Percentiles rank a stretch among this genome's conserved stretches.
phyloP scores from a whole-genome alignment of 1,140 invertebrate genomes.

The Drosophila virilis region DNA sequence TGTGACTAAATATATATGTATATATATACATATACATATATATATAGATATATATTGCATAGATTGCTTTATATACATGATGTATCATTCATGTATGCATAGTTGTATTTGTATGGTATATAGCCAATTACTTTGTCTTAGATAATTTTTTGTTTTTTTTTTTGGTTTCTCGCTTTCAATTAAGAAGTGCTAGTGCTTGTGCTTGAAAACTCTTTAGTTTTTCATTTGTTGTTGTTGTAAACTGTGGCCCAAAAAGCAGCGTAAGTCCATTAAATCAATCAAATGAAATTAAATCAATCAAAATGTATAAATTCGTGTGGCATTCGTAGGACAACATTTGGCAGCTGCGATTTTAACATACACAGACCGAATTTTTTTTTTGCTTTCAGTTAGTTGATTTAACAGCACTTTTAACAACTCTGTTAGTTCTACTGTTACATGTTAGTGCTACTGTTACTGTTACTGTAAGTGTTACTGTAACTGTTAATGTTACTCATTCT shows the following conservation, averaged over 20 bases:
- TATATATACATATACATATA: slow-evolving; percentile 34
- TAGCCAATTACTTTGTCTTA: slow-evolving; percentile 70
- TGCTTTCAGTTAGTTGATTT: neutral
- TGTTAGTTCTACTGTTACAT: slow-evolving; percentile 1
- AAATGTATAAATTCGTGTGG: slow-evolving; percentile 19
- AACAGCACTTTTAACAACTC: neutral
- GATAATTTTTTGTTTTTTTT: slow-evolving; percentile 37
- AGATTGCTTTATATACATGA: slow-evolving; percentile 22
- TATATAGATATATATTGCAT: slow-evolving; percentile 33
- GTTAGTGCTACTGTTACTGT: neutral
- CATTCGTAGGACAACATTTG: slow-evolving; percentile 7
- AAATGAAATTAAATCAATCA: slow-evolving; percentile 9
- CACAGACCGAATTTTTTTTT: neutral
- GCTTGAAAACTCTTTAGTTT: slow-evolving; percentile 42
- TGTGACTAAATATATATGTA: slow-evolving; percentile 47
- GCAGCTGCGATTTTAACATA: slow-evolving; percentile 1
- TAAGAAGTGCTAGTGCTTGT: slow-evolving; percentile 58
- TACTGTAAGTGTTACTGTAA: slow-evolving; percentile 4
- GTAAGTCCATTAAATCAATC: slow-evolving; percentile 15
- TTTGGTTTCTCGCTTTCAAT: slow-evolving; percentile 60
- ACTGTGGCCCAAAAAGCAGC: slow-evolving; percentile 35
- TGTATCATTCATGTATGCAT: slow-evolving; percentile 36
- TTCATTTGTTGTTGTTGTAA: slow-evolving; percentile 34
- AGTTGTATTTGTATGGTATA: slow-evolving; percentile 36
- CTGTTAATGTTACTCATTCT: neutral